Evolutionary conservation across 2,888 invertebrate species (phyloP), one percentile per base, ranked within the genome.

Genomic region (Netelia fuscicornis): DNA sequence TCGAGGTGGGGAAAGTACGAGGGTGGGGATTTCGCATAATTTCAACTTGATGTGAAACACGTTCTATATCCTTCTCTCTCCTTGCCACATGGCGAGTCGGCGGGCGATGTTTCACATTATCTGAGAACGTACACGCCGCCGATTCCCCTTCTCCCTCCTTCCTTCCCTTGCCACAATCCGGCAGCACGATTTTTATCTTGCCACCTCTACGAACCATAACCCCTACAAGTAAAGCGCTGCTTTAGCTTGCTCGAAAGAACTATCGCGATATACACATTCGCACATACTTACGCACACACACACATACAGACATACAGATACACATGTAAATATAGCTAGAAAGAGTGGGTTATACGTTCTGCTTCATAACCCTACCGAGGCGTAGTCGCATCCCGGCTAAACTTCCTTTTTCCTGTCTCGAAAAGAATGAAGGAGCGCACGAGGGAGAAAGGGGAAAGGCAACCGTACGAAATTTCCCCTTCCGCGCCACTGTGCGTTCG

Each of bases 371-470:
- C 30, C 30, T 30, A 30, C 30, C 30, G 2, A 5, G 30, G 6
- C 30, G 30, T 30, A 30, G 30, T 30, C 30, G 30, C 30, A 30
- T 30, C 30, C 30, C 30, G 30, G 30, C 30, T 30, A 30, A 30
- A 30, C 30, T 30, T 30, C 56, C 20, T 56, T 56, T 56, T 56
- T 71, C 56, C 71, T 71, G 71, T n/a, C 37, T n/a, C 56, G 3
- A 42, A 42, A 25, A 11, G 58, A 13, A 3, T 9, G 13, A 20
- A 9, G 10, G 68, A 20, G 52, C n/a, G 68, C 5, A 0, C 1
- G 20, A 17, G 23, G 17, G 20, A 58, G 58, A 1, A 17, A 58
- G 58, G 9, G 58, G 17, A 17, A 17, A 58, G 20, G 58, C 8
- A 58, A 17, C 17, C 17, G 11, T 13, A 37, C 9, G 10, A 48